Evolutionary conservation across 2,888 invertebrate genomes (phyloP).

Genomic region (Zootermopsis nevadensis): DNA sequence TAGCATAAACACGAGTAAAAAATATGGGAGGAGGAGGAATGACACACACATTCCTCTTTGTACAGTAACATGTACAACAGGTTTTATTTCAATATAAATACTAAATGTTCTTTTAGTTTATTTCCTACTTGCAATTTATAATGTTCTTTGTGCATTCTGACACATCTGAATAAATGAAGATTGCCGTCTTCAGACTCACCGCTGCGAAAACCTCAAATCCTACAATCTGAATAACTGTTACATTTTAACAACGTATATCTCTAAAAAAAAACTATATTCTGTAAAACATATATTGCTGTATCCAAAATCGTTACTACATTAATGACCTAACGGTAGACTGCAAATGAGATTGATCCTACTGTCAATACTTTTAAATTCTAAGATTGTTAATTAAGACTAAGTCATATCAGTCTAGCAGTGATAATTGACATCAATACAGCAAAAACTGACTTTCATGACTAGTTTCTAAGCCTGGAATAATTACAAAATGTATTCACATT

Average conservation of each 20-base stretch:
- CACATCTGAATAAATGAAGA: no score
- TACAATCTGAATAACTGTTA: background rate
- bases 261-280: background rate
- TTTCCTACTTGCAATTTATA: no score
- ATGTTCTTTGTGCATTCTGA: background rate
- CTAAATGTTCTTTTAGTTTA: no score
- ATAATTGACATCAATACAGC: constrained; percentile 20
- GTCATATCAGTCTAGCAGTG: constrained; percentile 8
- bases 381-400: background rate
- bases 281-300: background rate
- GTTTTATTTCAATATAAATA: no score
- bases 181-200: no score
- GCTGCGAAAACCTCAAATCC: background rate
- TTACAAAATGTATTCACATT: background rate
- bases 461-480: background rate
- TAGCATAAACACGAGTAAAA: background rate
- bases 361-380: background rate
- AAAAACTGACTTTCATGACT: constrained; percentile 38
- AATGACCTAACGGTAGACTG: background rate
- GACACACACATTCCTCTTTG: background rate
- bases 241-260: background rate
- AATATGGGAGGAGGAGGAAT: background rate
- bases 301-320: background rate
- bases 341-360: background rate
- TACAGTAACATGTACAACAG: no score